Percentiles rank a stretch among this genome's conserved stretches.
Evolutionary conservation across 2,113 vertebrate species (phyloP).

Genomic region (Paraplagusia blochii): DNA sequence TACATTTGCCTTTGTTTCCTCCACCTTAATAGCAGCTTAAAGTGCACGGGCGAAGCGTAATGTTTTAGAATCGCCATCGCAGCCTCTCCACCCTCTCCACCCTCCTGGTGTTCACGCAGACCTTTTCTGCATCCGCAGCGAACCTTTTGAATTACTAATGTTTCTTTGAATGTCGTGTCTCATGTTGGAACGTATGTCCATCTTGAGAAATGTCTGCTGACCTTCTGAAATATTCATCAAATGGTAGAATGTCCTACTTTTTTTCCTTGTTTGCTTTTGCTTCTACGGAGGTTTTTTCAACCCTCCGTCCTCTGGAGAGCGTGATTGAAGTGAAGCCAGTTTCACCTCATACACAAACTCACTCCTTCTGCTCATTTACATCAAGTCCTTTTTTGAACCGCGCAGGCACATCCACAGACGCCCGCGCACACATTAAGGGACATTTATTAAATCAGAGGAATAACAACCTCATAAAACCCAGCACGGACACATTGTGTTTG

Average conservation of each 20-base stretch:
- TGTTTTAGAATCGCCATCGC: not conserved
- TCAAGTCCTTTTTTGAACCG: constrained; percentile 29
- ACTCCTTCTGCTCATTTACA: constrained; percentile 29
- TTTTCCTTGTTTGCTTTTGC: constrained; percentile 55
- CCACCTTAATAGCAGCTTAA: not conserved
- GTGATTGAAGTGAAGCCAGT: constrained; percentile 73
- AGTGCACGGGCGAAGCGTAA: constrained; percentile 9
- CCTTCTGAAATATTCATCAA: constrained; percentile 69
- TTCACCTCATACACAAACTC: constrained; percentile 59
- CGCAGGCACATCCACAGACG: constrained; percentile 35
- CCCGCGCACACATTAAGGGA: constrained; percentile 13
- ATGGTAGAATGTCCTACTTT: constrained; percentile 59
- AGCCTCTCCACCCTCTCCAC: too few species aligned
- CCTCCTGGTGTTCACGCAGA: too few species aligned
- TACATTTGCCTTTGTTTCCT: constrained; percentile 11
- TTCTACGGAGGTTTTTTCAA: constrained; percentile 53
- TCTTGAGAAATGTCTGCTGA: constrained; percentile 57
- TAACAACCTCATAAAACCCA: constrained; percentile 22
- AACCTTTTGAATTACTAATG: constrained; percentile 45
- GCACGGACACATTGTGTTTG: constrained; percentile 11
- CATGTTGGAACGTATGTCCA: constrained; percentile 47
- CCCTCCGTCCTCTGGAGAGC: constrained; percentile 61
- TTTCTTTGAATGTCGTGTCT: constrained; percentile 42
- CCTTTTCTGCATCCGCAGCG: constrained; percentile 19
- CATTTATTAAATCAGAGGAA: constrained; percentile 32